Evolutionary conservation across 2,888 invertebrate genomes (phyloP).

Genomic region (Hermaeophaga mercurialis): DNA sequence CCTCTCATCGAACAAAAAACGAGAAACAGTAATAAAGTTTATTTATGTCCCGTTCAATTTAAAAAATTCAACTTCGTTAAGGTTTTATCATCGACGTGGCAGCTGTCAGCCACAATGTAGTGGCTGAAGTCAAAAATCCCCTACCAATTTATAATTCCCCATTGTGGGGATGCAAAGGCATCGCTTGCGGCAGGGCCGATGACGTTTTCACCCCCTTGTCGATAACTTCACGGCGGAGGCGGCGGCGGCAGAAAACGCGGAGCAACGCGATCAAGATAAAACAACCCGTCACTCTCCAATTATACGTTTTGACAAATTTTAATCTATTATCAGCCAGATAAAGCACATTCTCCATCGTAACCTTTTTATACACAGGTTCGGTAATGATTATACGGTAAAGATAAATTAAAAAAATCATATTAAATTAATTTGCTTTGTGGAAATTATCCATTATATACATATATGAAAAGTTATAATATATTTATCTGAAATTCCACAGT

Average conservation of each 20-base stretch:
- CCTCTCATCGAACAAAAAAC: constrained; percentile 20
- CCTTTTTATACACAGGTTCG: background rate
- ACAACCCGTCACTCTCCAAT: constrained; percentile 52
- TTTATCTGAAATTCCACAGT: too few relatives aligned
- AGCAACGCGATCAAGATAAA: constrained; percentile 44
- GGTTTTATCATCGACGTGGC: constrained; percentile 55
- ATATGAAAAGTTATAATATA: too few relatives aligned
- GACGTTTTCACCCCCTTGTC: constrained; percentile 42
- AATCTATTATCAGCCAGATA: constrained; percentile 39
- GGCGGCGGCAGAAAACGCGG: background rate
- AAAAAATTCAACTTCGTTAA: constrained; percentile 55
- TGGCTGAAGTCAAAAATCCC: constrained; percentile 57
- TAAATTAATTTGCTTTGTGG: too few relatives aligned
- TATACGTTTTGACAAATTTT: constrained; percentile 50
- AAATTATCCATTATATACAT: too few relatives aligned
- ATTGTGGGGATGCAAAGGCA: constrained; percentile 46
- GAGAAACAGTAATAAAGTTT: constrained; percentile 33
- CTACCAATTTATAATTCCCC: constrained; percentile 56
- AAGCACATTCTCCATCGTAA: constrained; percentile 15
- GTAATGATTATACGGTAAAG: too few relatives aligned
- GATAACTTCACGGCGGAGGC: constrained; percentile 43
- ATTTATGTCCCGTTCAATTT: constrained; percentile 41
- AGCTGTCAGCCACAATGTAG: constrained; percentile 59
- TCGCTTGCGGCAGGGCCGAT: constrained; percentile 33
- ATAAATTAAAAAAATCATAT: too few relatives aligned